phyloP scores from a whole-genome alignment of 1,140 invertebrate species.

The Oncopeltus fasciatus region DNA sequence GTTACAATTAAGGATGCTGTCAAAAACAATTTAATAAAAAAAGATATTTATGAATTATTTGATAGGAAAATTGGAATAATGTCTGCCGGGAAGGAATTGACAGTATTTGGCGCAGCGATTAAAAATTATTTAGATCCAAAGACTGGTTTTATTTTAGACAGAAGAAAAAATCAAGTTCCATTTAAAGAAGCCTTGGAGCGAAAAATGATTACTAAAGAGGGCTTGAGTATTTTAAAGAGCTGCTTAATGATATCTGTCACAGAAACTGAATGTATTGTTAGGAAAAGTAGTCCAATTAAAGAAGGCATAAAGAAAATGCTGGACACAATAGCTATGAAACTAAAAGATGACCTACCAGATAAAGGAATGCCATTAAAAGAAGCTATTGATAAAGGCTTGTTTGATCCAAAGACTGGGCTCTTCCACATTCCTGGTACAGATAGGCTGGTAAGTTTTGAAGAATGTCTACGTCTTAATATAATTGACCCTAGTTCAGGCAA shows the following conservation, averaged over 20 bases:
- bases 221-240: conserved; percentile 67
- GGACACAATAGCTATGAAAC: conserved; percentile 6
- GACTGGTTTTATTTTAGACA: conserved; percentile 70
- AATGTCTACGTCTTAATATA: conserved; percentile 70
- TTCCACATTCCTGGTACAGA: conserved; percentile 80
- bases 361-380: conserved; percentile 66
- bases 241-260: conserved; percentile 71
- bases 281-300: conserved; percentile 64
- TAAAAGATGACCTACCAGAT: conserved; percentile 55
- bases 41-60: conserved; percentile 71
- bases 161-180: conserved; percentile 56
- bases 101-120: conserved; percentile 71
- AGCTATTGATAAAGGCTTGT: conserved; percentile 58
- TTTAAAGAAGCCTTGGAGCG: conserved; percentile 73
- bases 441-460: conserved; percentile 67
- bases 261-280: conserved; percentile 48
- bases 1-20: conserved; percentile 44
- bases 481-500: conserved; percentile 66
- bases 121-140: conserved; percentile 69
- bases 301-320: conserved; percentile 35
- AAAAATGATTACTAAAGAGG: conserved; percentile 69
- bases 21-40: conserved; percentile 32
- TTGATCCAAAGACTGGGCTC: conserved; percentile 64
- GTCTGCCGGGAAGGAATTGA: conserved; percentile 54
- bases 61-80: conserved; percentile 65